Base-by-base conservation (phyloP, 2,888 invertebrate species). In the Ophraella communa region DNA sequence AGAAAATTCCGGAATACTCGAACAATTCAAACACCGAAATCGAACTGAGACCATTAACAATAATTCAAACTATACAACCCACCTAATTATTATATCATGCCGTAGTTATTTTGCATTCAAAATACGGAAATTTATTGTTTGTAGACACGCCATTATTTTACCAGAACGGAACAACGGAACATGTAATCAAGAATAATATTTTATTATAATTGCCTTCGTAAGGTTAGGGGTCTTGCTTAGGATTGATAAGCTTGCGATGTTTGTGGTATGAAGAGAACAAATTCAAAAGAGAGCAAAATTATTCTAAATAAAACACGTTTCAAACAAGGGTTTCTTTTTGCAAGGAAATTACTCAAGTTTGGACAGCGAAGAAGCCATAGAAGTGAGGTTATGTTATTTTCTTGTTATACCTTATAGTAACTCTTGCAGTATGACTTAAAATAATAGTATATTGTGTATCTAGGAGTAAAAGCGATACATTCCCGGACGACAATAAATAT, bases 71-170 rank as follows among this genome's bases (percentile, higher is more conserved):
- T 51, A 10, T 39, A 23, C 49, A 21, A 11, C 62, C 35, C 20
- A 57, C 20, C 39, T 51, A 52, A 21, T 59, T 52, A 51, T 59
- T 42, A 52, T 59, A 39, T 27, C 33, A 59, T 51, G 59, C 35
- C n/a, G n/a, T 58, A 58, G 39, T 59, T 39, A 59, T 59, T 59
- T 59, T 24, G n/a, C 51, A 42, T 59, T 51, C 59, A 51, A 39
- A 47, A 24, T 14, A 20, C 8, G 33, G 17, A 7, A 51, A 58
- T 59, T 51, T 59, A 59, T 59, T 52, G 51, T 51, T 23, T 51
- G 11, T 42, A 20, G 52, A 18, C 59, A 59, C 51, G 59, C 51
- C 23, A 59, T 21, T 17, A 39, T 51, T 51, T 11, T 5, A 17
- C 5, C 14, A 30, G 11, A 30, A 30, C 30, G 30, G 27, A 30